Evolutionary conservation across 2,888 invertebrate genomes (phyloP), one percentile per base, ranked within the genome.

Genomic region (Atethmia centrago): DNA sequence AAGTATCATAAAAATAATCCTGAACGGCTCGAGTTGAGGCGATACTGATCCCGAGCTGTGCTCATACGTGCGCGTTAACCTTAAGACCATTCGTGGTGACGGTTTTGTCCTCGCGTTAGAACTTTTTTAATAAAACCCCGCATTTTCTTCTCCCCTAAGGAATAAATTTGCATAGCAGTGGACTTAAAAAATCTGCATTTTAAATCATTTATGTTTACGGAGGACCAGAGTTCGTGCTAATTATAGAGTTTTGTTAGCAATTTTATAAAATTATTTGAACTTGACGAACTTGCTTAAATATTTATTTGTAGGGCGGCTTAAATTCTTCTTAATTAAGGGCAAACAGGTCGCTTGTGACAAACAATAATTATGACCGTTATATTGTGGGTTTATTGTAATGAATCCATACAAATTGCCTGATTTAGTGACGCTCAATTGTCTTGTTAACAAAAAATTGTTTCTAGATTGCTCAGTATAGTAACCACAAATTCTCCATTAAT

Each of bases 41-140:
- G 47, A 47, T 47, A 8, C 7, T 47, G 19, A 8, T 47, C 8
- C 19, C 19, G 19, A 19, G 47, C 19, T 19, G 19, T 47, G 21
- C 47, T 8, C 21, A 21, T 21, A 47, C 16, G 45, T 45, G 45
- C 19, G 45, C 45, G 16, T 45, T 45, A 5, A 45, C 47, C 47
- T 47, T 47, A 83, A 79, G 76, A 79, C 75, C 82, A 84, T 81
- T 83, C 61, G 71, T 61, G 83, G 88, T 74, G 70, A 80, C 79
- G 75, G 72, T 59, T 81, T 86, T 86, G 83, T 85, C 86, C 83
- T 86, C 73, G 81, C 80, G 83, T 73, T 66, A 79, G 80, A 95
- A 95, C 90, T 95, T 95, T 95, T 95, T 95, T 94, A 95, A 95
- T 94, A 95, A 95, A 94, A 94, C 88, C 91, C 91, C 79, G 86